Percentiles rank a stretch among this genome's conserved stretches.
Conservation (phyloP, 2,113 vertebrate genomes). For the Glareola pratincola region DNA sequence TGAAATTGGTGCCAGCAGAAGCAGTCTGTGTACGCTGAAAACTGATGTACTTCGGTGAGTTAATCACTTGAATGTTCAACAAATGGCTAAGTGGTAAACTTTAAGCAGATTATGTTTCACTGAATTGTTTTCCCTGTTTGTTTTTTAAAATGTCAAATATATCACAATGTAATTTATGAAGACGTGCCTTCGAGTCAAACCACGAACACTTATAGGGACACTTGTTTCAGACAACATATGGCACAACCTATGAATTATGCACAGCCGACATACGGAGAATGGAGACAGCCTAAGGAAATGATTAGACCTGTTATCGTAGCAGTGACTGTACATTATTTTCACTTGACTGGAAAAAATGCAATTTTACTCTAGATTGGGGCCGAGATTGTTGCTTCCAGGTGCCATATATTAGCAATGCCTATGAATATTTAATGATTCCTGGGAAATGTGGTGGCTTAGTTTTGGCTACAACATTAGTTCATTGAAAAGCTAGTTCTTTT, state of each 20-base stretch:
- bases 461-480: neutral
- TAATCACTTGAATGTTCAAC: slow-evolving; percentile 32
- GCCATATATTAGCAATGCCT: neutral
- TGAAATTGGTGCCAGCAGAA: slow-evolving; percentile 41
- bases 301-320: slow-evolving; percentile 3
- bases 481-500: neutral
- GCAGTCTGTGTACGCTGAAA: neutral
- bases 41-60: slow-evolving; percentile 14
- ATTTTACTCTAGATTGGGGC: neutral
- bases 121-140: slow-evolving; percentile 43
- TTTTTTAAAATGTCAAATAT: slow-evolving; percentile 26
- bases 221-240: slow-evolving; percentile 63
- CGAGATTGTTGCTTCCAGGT: neutral
- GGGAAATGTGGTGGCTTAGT: neutral
- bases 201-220: slow-evolving; percentile 22
- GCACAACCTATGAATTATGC: slow-evolving; percentile 68
- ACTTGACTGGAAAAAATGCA: slow-evolving; percentile 14
- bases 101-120: slow-evolving; percentile 59
- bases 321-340: slow-evolving; percentile 22
- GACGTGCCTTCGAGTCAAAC: slow-evolving; percentile 7
- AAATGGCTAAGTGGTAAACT: slow-evolving; percentile 54
- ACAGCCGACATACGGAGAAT: slow-evolving; percentile 46
- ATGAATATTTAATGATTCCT: slow-evolving; percentile 41
- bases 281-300: slow-evolving; percentile 37
- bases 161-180: slow-evolving; percentile 34